Evolutionary conservation across 1,140 invertebrate species (phyloP).

Genomic region (Hetaerina americana): DNA sequence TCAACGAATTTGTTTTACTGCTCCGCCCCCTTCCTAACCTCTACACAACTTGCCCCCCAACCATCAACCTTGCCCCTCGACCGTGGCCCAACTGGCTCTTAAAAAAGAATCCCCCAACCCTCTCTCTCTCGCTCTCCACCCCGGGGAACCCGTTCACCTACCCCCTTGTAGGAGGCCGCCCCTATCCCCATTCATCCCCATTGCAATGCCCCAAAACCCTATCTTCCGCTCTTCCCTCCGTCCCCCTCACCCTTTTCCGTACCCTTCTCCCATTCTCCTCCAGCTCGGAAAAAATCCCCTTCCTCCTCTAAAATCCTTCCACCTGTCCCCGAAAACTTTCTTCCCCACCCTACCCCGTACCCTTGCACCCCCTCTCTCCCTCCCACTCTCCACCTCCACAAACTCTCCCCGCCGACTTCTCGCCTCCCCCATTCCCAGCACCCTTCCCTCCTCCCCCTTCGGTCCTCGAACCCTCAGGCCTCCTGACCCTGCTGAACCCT

Average conservation of each 20-base stretch:
- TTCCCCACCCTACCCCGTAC: too few species aligned
- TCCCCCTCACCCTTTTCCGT: too few species aligned
- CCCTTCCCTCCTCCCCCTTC: background rate
- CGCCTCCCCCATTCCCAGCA: too few species aligned
- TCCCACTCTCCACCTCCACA: background rate
- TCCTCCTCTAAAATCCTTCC: too few species aligned
- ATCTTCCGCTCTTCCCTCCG: too few species aligned
- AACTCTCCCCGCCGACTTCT: too few species aligned
- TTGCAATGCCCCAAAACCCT: too few species aligned
- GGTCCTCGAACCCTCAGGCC: background rate
- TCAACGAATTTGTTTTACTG: background rate
- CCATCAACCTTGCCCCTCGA: background rate
- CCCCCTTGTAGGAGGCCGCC: too few species aligned
- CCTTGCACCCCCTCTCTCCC: background rate
- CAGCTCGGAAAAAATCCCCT: too few species aligned
- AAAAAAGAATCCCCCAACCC: background rate
- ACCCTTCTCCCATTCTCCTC: too few species aligned
- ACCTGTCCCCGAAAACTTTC: too few species aligned
- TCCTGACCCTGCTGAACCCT: background rate
- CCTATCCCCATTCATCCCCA: too few species aligned
- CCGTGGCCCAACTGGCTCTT: background rate
- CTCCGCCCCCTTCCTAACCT: background rate
- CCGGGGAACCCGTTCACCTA: background rate
- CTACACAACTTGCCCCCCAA: background rate
- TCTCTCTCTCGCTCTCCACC: background rate